These are phyloP conservation scores for Apocrypta bakeri DNA, from an alignment of 1,140 invertebrate genomes.

Conservation along the genomic window DNA sequence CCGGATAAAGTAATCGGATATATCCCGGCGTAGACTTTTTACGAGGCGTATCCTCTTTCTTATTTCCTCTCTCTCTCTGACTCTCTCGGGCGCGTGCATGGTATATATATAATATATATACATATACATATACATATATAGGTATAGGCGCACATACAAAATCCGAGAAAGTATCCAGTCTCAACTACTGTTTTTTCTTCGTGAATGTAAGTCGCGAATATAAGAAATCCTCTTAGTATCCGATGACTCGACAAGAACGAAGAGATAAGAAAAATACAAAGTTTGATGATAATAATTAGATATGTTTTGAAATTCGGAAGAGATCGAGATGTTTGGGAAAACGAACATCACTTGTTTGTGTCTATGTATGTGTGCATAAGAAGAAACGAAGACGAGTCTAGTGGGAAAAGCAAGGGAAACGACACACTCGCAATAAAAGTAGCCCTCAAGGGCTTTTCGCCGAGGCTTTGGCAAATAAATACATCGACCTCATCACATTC, in stretches of 20 bases:
- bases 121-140: neutral
- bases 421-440: slow-evolving; percentile 58
- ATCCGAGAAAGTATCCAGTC: neutral
- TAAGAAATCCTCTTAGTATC: neutral
- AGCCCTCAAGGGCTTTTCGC: slow-evolving; percentile 52
- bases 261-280: neutral
- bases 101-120: no score
- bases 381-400: neutral
- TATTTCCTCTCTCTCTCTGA: no score
- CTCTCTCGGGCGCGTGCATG: no score
- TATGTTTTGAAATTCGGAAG: neutral
- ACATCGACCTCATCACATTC: slow-evolving; percentile 54
- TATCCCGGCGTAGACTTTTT: slow-evolving; percentile 21
- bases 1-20: slow-evolving; percentile 47
- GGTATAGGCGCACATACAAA: neutral
- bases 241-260: neutral
- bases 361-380: neutral
- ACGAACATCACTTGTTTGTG: neutral
- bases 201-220: neutral
- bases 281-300: neutral
- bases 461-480: slow-evolving; percentile 58
- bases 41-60: slow-evolving; percentile 14
- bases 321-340: slow-evolving; percentile 47
- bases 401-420: slow-evolving; percentile 43
- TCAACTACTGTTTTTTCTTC: neutral